Evolutionary conservation across 64 coral and sea anemone species (phyloP), one percentile per base, ranked within the genome.

Genomic region (Anthopleura sola): DNA sequence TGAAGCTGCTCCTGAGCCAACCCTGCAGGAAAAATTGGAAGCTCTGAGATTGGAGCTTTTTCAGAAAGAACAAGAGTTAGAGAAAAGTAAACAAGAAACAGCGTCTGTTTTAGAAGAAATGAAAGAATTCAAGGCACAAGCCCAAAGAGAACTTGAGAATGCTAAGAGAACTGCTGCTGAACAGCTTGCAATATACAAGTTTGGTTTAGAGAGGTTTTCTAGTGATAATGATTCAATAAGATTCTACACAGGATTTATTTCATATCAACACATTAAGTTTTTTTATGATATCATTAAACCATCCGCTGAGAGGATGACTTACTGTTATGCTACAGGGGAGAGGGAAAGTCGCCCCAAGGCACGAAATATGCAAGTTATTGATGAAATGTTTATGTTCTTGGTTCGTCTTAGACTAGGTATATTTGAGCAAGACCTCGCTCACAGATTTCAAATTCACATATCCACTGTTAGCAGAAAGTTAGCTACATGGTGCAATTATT

Each of bases 361-460:
- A 24, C 28, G 83, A 85, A 86, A 56, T 64, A 86, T 91, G 75
- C 83, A 44, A 58, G 21, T 85, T 32, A 86, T 91, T 31, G 74
- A 57, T 54, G 78, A 92, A 83, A 15, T 92, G n/a, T n/a, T n/a
- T n/a, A n/a, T n/a, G n/a, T n/a, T n/a, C n/a, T n/a, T n/a, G n/a
- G n/a, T n/a, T n/a, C 12, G 87, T 92, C 55, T 92, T 9, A 88
- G 69, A 79, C 66, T 93, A 79, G 91, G 91, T 46, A 40, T 93
- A 68, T 88, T 93, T 85, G 79, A 93, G 49, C 82, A 84, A 78
- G 91, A 92, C 40, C 71, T 92, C 37, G 80, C 91, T 33, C 86
- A 92, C 66, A 74, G 91, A 37, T 92, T 92, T 58, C 66, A 80
- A 78, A 85, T 93, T 49, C 86, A 88, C 38, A 28, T 88, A 16